Evolutionary conservation across 2,888 invertebrate genomes (phyloP).

Genomic region (Notodonta dromedarius): DNA sequence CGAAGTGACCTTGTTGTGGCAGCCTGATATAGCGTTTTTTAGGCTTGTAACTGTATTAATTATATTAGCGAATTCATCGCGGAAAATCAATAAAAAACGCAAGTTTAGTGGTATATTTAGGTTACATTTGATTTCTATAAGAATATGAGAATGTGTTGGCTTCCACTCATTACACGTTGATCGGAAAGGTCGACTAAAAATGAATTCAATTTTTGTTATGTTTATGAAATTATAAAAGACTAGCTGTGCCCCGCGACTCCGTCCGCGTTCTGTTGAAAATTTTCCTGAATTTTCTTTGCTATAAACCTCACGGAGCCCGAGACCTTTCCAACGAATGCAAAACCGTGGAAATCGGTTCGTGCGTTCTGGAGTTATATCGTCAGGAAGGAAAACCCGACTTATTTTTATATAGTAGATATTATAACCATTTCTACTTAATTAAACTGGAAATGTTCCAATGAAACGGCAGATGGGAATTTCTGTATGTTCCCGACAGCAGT

Average conservation of each 20-base stretch:
- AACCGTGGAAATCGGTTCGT: too few relatives aligned
- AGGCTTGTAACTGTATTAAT: conserved; percentile 21
- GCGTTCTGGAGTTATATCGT: too few relatives aligned
- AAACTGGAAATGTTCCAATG: conserved; percentile 20
- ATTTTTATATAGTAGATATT: too few relatives aligned
- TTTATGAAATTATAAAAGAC: too few relatives aligned
- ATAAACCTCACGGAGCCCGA: too few relatives aligned
- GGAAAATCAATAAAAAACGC: conserved; percentile 1
- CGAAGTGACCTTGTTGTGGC: conserved; percentile 48
- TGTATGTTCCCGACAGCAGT: background rate
- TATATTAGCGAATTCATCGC: conserved; percentile 29
- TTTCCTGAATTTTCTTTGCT: too few relatives aligned
- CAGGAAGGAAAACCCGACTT: too few relatives aligned
- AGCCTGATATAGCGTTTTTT: conserved; percentile 31
- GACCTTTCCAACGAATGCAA: too few relatives aligned
- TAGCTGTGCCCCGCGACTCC: too few relatives aligned
- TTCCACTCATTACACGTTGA: background rate
- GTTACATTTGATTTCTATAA: background rate
- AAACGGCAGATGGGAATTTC: conserved; percentile 12
- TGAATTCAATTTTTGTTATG: too few relatives aligned
- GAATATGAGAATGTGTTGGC: background rate
- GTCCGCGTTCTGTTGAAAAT: too few relatives aligned
- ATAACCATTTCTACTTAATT: background rate
- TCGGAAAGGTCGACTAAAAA: background rate
- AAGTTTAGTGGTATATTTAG: background rate